Evolutionary conservation across 2,888 invertebrate genomes (phyloP).

Genomic region (Pocota personata): DNA sequence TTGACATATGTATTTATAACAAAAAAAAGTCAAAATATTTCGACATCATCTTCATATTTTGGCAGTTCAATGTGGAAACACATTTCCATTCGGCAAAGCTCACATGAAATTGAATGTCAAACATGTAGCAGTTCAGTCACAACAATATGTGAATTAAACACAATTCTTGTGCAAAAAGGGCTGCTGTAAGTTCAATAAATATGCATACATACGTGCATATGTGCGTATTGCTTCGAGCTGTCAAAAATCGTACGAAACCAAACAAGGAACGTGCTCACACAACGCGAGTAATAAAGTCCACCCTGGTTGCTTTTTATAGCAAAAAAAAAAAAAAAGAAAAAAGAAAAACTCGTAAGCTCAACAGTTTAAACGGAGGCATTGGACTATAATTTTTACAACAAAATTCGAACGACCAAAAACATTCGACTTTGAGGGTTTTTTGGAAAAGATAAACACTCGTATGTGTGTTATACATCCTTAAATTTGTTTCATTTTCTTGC

Average conservation of each 20-base stretch:
- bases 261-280: not conserved
- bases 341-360: not conserved
- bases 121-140: not conserved
- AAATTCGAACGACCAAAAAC: not conserved
- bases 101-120: not conserved
- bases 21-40: not conserved
- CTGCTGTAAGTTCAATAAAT: not conserved
- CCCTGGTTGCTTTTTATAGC: not conserved
- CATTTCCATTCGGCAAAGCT: not conserved
- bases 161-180: not conserved
- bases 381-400: constrained; percentile 5
- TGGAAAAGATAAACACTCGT: not conserved
- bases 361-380: constrained; percentile 1
- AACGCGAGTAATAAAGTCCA: constrained; percentile 4
- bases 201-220: not conserved
- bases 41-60: not conserved
- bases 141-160: not conserved
- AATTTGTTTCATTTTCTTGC: not conserved
- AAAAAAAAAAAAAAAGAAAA: not conserved
- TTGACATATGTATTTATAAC: not conserved
- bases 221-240: not conserved
- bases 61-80: not conserved
- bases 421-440: not conserved
- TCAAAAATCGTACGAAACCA: not conserved
- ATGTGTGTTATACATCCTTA: not conserved